Evolutionary conservation across 2,113 vertebrate species (phyloP).

Genomic region (Nannospalax galili): DNA sequence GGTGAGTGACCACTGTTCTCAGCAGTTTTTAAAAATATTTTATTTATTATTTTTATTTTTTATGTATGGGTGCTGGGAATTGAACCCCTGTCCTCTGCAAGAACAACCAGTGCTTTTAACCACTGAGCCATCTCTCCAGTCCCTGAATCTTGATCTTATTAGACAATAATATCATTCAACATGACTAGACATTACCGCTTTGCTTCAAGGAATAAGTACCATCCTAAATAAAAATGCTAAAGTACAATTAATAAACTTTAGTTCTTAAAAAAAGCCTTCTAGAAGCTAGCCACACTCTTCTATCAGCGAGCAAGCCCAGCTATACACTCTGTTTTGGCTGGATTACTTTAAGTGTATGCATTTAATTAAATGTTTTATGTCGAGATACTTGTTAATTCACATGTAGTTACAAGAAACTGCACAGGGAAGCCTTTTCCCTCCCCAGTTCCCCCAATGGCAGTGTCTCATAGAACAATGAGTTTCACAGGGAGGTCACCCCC

Average conservation of each 20-base stretch:
- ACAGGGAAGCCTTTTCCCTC: too few species aligned
- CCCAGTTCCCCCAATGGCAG: neutral
- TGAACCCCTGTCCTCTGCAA: too few species aligned
- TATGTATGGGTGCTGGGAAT: too few species aligned
- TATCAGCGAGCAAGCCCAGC: neutral
- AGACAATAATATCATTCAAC: neutral
- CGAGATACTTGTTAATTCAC: neutral
- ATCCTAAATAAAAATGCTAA: neutral
- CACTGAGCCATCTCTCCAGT: neutral
- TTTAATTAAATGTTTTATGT: neutral
- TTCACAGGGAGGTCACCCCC: neutral
- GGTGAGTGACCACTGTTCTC: neutral
- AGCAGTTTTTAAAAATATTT: neutral
- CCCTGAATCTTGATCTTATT: neutral
- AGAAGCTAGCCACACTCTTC: neutral
- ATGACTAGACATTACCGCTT: neutral
- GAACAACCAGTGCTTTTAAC: too few species aligned
- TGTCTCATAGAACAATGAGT: too few species aligned
- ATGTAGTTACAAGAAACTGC: neutral
- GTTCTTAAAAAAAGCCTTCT: neutral
- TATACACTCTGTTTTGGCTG: neutral
- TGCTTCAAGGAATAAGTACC: neutral
- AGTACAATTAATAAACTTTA: neutral
- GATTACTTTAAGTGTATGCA: neutral
- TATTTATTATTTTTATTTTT: too few species aligned